Conservation (phyloP, 2,888 invertebrate genomes). For the Synanthedon andrenaeformis region DNA sequence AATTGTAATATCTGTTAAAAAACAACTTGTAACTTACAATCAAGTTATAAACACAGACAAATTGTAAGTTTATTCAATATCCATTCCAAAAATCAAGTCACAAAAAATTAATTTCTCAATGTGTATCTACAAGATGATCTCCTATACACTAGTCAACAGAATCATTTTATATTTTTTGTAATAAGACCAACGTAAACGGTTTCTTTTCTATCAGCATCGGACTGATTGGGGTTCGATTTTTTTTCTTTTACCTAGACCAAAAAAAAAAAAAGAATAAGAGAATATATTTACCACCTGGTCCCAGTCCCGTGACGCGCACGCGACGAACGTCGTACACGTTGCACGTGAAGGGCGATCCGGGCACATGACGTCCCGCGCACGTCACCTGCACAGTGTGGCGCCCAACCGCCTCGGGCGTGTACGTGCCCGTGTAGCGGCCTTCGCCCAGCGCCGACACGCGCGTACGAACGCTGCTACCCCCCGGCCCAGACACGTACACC, state of each 20-base stretch:
- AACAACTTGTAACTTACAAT: background rate
- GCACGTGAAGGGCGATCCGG: constrained; percentile 93
- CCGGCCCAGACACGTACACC: constrained; percentile 83
- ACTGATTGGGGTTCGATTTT: too few relatives aligned
- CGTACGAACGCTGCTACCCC: constrained; percentile 83
- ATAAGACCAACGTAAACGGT: too few relatives aligned
- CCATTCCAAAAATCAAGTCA: too few relatives aligned
- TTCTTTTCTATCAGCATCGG: too few relatives aligned
- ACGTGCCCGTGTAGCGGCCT: constrained; percentile 81
- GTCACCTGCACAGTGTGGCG: constrained; percentile 86
- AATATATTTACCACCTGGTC: constrained; percentile 44
- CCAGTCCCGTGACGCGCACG: constrained; percentile 77
- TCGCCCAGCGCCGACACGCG: constrained; percentile 74
- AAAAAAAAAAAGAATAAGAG: too few relatives aligned
- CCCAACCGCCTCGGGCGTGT: constrained; percentile 88
- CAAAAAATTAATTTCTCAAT: too few relatives aligned
- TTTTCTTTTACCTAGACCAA: too few relatives aligned
- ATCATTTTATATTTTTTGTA: too few relatives aligned
- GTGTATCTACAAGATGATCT: too few relatives aligned
- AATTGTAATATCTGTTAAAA: background rate
- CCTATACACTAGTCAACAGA: too few relatives aligned
- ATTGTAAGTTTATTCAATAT: too few relatives aligned
- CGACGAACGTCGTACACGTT: constrained; percentile 93
- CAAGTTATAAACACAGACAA: too few relatives aligned
- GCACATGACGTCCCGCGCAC: constrained; percentile 85